Evolutionary conservation across 2,113 vertebrate genomes (phyloP).

Genomic region (Todiramphus chloris): DNA sequence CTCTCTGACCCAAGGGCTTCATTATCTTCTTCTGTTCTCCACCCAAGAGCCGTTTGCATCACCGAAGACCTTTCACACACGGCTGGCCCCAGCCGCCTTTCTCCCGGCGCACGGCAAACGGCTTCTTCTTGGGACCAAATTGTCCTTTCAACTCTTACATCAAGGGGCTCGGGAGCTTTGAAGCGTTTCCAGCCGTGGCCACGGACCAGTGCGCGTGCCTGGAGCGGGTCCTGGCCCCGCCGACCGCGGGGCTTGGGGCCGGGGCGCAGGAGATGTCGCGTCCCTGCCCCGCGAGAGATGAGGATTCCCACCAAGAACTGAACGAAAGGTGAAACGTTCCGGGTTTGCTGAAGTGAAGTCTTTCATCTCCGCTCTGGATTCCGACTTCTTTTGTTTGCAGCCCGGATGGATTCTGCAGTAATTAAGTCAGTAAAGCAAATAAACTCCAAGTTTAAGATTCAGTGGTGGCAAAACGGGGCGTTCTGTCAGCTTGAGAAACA

Average conservation of each 20-base stretch:
- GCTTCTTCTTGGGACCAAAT: background rate
- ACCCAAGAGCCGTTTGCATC: background rate
- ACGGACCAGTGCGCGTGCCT: background rate
- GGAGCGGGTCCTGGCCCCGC: background rate
- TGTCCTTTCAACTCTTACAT: background rate
- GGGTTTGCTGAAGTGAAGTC: background rate
- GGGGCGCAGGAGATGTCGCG: accelerated
- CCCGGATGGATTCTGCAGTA: background rate
- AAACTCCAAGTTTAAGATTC: background rate
- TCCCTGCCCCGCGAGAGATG: background rate
- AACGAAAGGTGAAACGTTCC: background rate
- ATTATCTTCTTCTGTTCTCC: background rate
- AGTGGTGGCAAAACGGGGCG: background rate
- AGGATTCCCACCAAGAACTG: background rate
- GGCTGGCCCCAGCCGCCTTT: background rate
- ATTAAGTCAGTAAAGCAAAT: background rate
- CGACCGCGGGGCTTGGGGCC: accelerated
- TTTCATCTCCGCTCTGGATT: accelerated
- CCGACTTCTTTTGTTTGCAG: background rate
- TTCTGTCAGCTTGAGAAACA: background rate
- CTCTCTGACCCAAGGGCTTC: background rate
- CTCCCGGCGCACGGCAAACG: background rate
- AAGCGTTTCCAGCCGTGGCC: background rate
- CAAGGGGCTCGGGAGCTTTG: background rate
- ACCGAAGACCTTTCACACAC: background rate